Percentiles rank a stretch among this genome's conserved stretches.
phyloP scores from a whole-genome alignment of 1,140 invertebrate species.

The Monomorium pharaonis region DNA sequence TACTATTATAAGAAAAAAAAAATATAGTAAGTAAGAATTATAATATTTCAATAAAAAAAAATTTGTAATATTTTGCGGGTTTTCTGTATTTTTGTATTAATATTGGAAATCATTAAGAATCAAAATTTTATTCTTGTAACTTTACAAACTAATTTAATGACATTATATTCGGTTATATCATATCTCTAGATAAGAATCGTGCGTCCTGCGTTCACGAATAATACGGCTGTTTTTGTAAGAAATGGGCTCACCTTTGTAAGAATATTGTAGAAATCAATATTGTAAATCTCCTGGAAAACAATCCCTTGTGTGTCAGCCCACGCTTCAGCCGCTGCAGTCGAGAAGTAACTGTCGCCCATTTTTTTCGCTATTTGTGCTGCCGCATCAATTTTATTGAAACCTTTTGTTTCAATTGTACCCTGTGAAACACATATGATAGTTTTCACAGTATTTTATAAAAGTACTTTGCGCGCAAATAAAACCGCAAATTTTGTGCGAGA shows the following conservation, averaged over 20 bases:
- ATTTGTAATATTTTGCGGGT: neutral
- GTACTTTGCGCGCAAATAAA: neutral
- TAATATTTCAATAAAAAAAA: neutral
- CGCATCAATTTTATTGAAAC: slow-evolving; percentile 85
- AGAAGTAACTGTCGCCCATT: slow-evolving; percentile 85
- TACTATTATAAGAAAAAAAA: slow-evolving; percentile 13
- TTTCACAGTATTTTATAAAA: neutral
- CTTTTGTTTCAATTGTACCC: slow-evolving; percentile 88
- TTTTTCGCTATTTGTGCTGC: slow-evolving; percentile 84
- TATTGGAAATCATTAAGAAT: neutral
- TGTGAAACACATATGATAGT: slow-evolving; percentile 59
- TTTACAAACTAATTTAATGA: neutral
- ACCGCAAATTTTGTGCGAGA: neutral
- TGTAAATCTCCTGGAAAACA: slow-evolving; percentile 86
- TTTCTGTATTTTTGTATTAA: neutral
- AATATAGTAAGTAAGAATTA: neutral
- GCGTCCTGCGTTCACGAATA: accelerated
- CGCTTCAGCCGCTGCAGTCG: slow-evolving; percentile 86
- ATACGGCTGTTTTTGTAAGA: neutral
- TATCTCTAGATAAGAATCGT: neutral
- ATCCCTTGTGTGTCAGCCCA: slow-evolving; percentile 88
- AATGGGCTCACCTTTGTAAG: slow-evolving; percentile 84
- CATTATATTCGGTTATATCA: neutral
- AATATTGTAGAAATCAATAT: slow-evolving; percentile 94
- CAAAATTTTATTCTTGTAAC: neutral